phyloP scores from a whole-genome alignment of 2,797 vertebrate species.

The Buphagus erythrorhynchus region DNA sequence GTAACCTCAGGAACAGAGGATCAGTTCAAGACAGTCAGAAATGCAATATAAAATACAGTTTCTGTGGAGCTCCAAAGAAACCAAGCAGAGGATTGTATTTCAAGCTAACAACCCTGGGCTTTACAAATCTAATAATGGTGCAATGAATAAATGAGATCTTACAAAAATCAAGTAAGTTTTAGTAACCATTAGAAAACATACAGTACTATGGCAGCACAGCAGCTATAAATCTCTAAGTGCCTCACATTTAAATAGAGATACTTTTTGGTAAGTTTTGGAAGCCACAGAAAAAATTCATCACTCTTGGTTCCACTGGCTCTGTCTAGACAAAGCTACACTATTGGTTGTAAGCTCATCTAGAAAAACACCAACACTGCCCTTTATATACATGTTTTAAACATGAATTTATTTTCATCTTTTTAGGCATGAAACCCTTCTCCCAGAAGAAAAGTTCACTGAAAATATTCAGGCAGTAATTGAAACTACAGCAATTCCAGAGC shows the following conservation, averaged over 20 bases:
- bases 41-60: neutral
- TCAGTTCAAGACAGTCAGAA: neutral
- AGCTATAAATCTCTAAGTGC: neutral
- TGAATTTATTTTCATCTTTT: neutral
- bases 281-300: neutral
- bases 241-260: neutral
- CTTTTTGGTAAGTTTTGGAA: neutral
- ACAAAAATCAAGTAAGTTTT: neutral
- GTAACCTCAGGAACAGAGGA: neutral
- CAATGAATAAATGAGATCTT: neutral
- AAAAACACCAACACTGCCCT: neutral
- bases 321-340: neutral
- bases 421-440: neutral
- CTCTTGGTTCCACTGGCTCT: neutral
- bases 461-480: neutral
- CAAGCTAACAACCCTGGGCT: neutral
- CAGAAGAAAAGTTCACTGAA: neutral
- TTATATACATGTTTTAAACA: neutral
- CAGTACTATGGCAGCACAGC: neutral
- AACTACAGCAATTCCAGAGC: neutral
- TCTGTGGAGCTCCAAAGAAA: neutral
- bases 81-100: neutral
- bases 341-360: neutral
- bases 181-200: neutral
- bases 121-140: neutral